Conservation (phyloP, 35 echinoderm and acorn worm genomes). For the Ptychodera flava region DNA sequence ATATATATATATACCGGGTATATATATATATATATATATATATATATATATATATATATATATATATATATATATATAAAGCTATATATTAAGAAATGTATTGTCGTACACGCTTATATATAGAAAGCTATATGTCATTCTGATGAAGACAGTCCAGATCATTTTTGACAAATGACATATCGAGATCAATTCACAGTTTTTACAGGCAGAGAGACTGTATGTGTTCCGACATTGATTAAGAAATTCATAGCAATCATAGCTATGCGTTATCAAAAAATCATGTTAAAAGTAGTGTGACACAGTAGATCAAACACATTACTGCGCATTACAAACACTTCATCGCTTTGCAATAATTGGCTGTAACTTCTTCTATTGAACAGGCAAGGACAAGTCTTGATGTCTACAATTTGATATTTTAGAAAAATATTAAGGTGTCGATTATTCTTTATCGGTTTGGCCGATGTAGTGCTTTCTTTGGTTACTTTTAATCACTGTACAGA, state of each 20-base stretch:
- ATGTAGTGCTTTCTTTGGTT: too few relatives aligned
- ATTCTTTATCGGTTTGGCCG: too few relatives aligned
- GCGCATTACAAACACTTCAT: too few relatives aligned
- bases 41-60: slow-evolving; percentile 3
- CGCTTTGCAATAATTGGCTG: too few relatives aligned
- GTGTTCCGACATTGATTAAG: not conserved
- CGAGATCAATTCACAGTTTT: not conserved
- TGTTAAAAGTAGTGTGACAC: not conserved
- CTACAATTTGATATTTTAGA: too few relatives aligned
- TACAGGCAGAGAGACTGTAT: not conserved
- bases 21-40: not conserved
- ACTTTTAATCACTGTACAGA: too few relatives aligned
- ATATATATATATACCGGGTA: not conserved
- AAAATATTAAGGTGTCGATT: too few relatives aligned
- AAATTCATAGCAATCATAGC: not conserved
- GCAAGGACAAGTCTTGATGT: too few relatives aligned
- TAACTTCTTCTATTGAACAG: too few relatives aligned
- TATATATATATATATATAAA: not conserved
- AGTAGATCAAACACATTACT: too few relatives aligned
- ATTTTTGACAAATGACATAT: not conserved
- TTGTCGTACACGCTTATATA: not conserved
- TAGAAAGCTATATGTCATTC: not conserved
- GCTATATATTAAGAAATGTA: not conserved
- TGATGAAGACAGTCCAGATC: too few relatives aligned
- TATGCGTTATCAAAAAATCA: not conserved